Percentiles rank a stretch among this genome's conserved stretches.
Evolutionary conservation across 2,888 invertebrate genomes (phyloP).

Genomic region (Phrixothrix hirtus): DNA sequence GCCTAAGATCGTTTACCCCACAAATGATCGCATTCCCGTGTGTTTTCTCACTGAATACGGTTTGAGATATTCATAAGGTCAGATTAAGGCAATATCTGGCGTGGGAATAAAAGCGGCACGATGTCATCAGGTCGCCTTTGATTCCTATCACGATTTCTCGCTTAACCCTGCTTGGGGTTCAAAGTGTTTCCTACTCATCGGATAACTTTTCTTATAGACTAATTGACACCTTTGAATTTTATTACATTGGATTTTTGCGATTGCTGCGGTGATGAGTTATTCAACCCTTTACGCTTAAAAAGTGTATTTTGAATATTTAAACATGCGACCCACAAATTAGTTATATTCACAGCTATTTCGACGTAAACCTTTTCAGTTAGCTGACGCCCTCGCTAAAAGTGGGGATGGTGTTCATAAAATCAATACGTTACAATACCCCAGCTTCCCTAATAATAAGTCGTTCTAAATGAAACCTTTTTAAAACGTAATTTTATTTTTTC

Average conservation of each 20-base stretch:
- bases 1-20: constrained; percentile 15
- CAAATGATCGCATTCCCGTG: constrained; percentile 16
- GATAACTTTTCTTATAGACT: too few relatives aligned
- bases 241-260: background rate
- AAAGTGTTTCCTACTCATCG: background rate
- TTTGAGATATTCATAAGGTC: constrained; percentile 23
- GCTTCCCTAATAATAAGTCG: constrained; percentile 23
- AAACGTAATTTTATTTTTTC: too few relatives aligned
- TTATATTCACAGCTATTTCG: constrained; percentile 17
- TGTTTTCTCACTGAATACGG: constrained; percentile 20
- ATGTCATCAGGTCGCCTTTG: constrained; percentile 10
- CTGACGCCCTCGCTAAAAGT: constrained; percentile 29
- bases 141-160: constrained; percentile 12
- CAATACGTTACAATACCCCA: constrained; percentile 30
- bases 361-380: constrained; percentile 23
- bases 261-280: background rate
- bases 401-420: constrained; percentile 22
- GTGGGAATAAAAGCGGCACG: constrained; percentile 16
- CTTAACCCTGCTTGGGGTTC: constrained; percentile 5
- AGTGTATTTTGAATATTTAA: constrained; percentile 1
- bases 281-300: constrained; percentile 2
- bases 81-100: constrained; percentile 21
- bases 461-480: background rate
- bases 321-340: constrained; percentile 5
- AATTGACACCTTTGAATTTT: too few relatives aligned